phyloP scores from a whole-genome alignment of 2,113 vertebrate species.

The Coptodon bakossiorum region DNA sequence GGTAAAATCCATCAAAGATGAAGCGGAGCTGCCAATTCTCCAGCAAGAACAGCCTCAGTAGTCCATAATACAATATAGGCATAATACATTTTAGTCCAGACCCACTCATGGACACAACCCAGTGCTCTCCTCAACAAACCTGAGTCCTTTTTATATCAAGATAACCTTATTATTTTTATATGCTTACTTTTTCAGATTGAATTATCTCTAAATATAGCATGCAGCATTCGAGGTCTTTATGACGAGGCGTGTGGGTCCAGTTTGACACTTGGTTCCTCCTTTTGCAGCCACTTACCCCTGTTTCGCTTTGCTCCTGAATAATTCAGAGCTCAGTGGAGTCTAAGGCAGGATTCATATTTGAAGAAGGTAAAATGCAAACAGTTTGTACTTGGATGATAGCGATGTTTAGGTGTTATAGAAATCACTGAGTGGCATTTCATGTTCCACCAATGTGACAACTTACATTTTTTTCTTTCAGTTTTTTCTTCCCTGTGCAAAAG shows the following conservation, averaged over 20 bases:
- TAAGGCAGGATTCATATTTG: conserved; percentile 9
- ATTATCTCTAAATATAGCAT: neutral
- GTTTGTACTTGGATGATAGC: conserved; percentile 1
- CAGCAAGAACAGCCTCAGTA: neutral
- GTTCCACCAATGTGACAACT: conserved; percentile 18
- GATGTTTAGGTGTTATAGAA: conserved; percentile 21
- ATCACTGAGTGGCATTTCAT: conserved; percentile 1
- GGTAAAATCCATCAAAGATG: conserved; percentile 23
- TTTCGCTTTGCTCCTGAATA: conserved; percentile 35
- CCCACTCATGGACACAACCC: neutral
- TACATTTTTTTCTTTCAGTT: neutral
- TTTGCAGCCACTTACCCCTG: conserved; percentile 6
- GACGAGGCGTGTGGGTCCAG: neutral
- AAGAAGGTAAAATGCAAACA: conserved; percentile 18
- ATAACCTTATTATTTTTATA: neutral
- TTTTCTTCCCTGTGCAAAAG: neutral
- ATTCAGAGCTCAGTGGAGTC: conserved; percentile 21
- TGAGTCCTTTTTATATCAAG: neutral
- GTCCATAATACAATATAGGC: conserved; percentile 29
- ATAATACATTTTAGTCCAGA: conserved; percentile 6
- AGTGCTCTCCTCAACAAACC: neutral
- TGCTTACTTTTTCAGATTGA: neutral
- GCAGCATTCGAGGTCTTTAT: neutral
- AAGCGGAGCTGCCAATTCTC: conserved; percentile 19
- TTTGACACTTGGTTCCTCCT: neutral